Percentiles rank a stretch among this genome's conserved stretches.
phyloP scores from a whole-genome alignment of 92 coral and sea anemone genomes.

The Paramuricea clavata region DNA sequence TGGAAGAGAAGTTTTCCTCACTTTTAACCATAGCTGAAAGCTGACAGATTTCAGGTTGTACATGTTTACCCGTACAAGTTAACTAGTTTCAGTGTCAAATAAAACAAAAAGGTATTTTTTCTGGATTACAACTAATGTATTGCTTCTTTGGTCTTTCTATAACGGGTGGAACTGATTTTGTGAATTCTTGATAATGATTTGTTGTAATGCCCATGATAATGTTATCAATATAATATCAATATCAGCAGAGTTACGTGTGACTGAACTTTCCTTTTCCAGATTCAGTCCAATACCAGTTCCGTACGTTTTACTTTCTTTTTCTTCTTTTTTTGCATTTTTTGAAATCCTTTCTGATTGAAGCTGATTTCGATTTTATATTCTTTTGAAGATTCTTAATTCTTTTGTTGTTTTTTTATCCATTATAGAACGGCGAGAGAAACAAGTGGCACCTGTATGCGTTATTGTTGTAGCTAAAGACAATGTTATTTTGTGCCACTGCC shows the following conservation, averaged over 20 bases:
- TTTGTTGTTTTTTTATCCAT: slow-evolving; percentile 18
- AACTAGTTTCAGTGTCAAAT: slow-evolving; percentile 30
- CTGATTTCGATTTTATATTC: neutral
- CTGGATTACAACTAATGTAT: slow-evolving; percentile 31
- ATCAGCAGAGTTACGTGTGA: too few relatives aligned
- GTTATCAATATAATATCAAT: too few relatives aligned
- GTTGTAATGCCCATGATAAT: too few relatives aligned
- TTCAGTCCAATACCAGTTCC: too few relatives aligned
- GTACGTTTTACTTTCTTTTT: neutral
- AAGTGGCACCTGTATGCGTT: neutral
- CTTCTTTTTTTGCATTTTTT: slow-evolving; percentile 22
- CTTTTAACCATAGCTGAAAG: too few relatives aligned
- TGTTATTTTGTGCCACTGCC: too few relatives aligned
- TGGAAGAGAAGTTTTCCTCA: slow-evolving; percentile 6
- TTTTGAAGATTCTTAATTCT: slow-evolving; percentile 27
- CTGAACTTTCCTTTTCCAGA: too few relatives aligned
- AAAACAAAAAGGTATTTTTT: slow-evolving; percentile 22
- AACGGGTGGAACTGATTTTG: slow-evolving; percentile 50
- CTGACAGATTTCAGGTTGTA: too few relatives aligned
- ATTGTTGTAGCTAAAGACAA: too few relatives aligned
- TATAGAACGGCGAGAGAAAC: slow-evolving; percentile 26
- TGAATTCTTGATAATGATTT: slow-evolving; percentile 15
- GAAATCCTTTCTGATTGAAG: too few relatives aligned
- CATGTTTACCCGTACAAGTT: too few relatives aligned
- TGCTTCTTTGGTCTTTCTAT: slow-evolving; percentile 33